These are phyloP conservation scores for Apocrypta bakeri DNA, from an alignment of 1,140 invertebrate genomes.

Conservation along the genomic window DNA sequence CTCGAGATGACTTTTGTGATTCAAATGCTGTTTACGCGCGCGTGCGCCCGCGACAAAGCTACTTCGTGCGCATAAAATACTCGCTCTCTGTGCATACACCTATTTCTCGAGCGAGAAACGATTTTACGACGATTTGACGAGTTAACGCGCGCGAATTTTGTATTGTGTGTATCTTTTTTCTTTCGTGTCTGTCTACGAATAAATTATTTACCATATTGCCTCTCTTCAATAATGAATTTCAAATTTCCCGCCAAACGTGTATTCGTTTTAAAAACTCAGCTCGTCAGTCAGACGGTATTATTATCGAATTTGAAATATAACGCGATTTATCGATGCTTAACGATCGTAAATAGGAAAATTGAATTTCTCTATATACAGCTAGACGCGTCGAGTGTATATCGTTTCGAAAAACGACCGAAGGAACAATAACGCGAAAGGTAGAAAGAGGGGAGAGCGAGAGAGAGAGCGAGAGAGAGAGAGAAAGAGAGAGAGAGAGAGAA, in stretches of 20 bases:
- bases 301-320: neutral
- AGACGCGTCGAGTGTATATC: neutral
- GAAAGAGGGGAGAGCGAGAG: neutral
- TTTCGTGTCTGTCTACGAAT: neutral
- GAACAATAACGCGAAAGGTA: neutral
- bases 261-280: neutral
- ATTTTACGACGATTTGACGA: slow-evolving; percentile 24
- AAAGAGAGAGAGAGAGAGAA: neutral
- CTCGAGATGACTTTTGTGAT: slow-evolving; percentile 34
- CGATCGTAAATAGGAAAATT: neutral
- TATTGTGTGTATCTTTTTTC: neutral
- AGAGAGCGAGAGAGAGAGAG: neutral
- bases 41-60: slow-evolving; percentile 8
- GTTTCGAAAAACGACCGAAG: neutral
- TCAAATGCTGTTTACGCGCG: slow-evolving; percentile 34
- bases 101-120: slow-evolving; percentile 8
- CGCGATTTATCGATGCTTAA: no score
- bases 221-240: neutral
- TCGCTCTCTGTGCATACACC: neutral
- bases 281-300: neutral
- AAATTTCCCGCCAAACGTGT: neutral
- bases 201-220: neutral
- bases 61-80: slow-evolving; percentile 31
- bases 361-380: neutral
- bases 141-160: neutral